Evolutionary conservation across 2,797 vertebrate genomes (phyloP).

Genomic region (Morelia viridis): DNA sequence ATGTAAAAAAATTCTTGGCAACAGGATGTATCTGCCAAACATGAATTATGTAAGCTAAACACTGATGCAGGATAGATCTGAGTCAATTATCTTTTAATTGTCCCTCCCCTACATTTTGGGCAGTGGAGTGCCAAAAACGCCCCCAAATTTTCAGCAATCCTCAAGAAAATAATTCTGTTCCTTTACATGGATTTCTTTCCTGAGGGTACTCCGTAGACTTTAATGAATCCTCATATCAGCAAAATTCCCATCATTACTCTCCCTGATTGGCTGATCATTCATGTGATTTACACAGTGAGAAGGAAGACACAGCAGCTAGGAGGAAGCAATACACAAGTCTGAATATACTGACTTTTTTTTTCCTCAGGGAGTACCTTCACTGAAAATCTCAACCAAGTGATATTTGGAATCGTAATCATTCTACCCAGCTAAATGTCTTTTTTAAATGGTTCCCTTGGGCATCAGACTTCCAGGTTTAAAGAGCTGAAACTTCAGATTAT

Average conservation of each 20-base stretch:
- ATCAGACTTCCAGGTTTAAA: neutral
- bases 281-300: neutral
- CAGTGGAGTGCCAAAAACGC: neutral
- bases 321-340: neutral
- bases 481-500: neutral
- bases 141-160: neutral
- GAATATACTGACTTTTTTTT: neutral
- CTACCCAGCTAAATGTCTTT: neutral
- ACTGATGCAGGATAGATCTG: neutral
- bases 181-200: neutral
- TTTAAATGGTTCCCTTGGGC: neutral
- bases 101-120: neutral
- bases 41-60: neutral
- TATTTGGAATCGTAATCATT: neutral
- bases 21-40: neutral
- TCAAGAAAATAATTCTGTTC: neutral
- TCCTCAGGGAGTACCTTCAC: no score
- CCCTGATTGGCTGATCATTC: neutral
- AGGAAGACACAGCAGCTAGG: neutral
- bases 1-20: neutral
- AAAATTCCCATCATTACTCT: neutral
- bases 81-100: neutral
- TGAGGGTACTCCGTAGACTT: no score
- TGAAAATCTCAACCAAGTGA: neutral
- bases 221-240: no score